Evolutionary conservation across 2,113 vertebrate genomes (phyloP).

Genomic region (Leptobrachium ailaonicum): DNA sequence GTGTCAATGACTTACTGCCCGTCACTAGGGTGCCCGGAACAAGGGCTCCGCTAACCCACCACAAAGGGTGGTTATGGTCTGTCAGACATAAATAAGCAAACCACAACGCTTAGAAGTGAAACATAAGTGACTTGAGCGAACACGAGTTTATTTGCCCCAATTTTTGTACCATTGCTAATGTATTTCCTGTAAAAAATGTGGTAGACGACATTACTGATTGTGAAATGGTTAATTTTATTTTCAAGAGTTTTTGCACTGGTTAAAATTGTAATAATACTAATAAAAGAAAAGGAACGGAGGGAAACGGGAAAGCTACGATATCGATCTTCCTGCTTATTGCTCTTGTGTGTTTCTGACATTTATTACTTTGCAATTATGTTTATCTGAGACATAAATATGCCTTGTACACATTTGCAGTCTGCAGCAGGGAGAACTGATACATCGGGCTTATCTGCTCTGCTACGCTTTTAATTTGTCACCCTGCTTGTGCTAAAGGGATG

Average conservation of each 20-base stretch:
- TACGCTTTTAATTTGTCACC: conserved; percentile 36
- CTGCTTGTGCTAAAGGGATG: conserved; percentile 36
- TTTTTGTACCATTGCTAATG: too few species aligned
- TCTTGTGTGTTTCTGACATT: conserved; percentile 39
- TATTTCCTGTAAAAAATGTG: too few species aligned
- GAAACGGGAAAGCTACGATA: conserved; percentile 9
- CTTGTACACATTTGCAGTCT: conserved; percentile 15
- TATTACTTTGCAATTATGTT: conserved; percentile 45
- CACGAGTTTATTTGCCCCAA: too few species aligned
- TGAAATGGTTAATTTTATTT: neutral
- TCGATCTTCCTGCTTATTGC: conserved; percentile 41
- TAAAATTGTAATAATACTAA: neutral
- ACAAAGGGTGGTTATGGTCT: too few species aligned
- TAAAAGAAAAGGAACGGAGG: neutral
- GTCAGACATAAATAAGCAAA: too few species aligned
- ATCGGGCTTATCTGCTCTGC: conserved; percentile 25
- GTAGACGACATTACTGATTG: too few species aligned
- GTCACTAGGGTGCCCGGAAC: too few species aligned
- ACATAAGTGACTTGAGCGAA: too few species aligned
- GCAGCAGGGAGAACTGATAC: conserved; percentile 13
- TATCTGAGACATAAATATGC: conserved; percentile 45
- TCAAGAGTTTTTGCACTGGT: neutral
- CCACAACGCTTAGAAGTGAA: too few species aligned
- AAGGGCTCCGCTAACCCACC: too few species aligned
- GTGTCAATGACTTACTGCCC: too few species aligned